Conservation (phyloP, 37 sponge, comb jelly and placozoan genomes). For the Corticium candelabrum region DNA sequence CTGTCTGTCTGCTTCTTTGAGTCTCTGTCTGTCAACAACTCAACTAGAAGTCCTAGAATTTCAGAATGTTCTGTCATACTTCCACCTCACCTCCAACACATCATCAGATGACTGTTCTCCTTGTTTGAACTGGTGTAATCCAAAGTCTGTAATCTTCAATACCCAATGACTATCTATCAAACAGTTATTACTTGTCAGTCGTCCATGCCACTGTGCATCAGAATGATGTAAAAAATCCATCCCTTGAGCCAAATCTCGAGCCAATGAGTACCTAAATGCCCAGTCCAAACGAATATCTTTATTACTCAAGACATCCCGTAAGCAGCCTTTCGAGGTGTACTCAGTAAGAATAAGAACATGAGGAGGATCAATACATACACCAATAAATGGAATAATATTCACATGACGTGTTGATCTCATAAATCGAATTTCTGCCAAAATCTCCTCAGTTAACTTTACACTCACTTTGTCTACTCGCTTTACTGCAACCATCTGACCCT, state of each 20-base stretch:
- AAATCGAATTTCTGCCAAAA: conserved; percentile 29
- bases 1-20: too few species aligned
- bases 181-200: not conserved
- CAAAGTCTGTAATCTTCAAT: not conserved
- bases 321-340: conserved; percentile 26
- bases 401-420: conserved; percentile 44
- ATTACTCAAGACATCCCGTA: not conserved
- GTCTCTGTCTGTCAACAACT: too few species aligned
- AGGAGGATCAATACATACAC: conserved; percentile 41
- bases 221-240: not conserved
- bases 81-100: not conserved
- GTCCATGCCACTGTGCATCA: not conserved
- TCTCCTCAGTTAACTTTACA: conserved; percentile 18
- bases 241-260: not conserved
- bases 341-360: conserved; percentile 47
- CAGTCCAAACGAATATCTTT: not conserved
- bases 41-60: too few species aligned
- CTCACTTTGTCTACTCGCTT: conserved; percentile 33
- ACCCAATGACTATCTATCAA: conserved; percentile 2
- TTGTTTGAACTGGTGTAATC: not conserved
- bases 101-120: not conserved
- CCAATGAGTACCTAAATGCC: not conserved
- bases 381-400: conserved; percentile 44
- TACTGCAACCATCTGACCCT: conserved; percentile 24
- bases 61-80: too few species aligned